Evolutionary conservation across 2,888 invertebrate species (phyloP).

Genomic region (Aporophyla nigra): DNA sequence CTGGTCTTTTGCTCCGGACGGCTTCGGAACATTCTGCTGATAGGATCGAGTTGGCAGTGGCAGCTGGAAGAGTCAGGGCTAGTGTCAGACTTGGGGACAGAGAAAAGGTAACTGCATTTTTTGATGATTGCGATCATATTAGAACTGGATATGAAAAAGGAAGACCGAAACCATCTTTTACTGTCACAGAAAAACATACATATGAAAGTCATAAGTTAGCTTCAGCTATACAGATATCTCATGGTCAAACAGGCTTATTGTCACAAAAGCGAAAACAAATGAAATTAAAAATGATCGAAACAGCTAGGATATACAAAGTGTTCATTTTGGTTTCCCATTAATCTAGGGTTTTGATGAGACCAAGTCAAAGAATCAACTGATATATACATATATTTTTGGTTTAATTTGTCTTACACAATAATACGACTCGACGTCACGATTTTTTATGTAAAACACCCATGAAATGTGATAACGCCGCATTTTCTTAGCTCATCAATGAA

Average conservation of each 20-base stretch:
- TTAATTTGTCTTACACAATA: no score
- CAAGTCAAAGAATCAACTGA: no score
- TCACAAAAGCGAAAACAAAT: not conserved
- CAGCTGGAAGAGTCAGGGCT: constrained; percentile 95
- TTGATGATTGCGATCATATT: not conserved
- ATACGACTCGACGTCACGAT: no score
- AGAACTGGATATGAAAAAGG: not conserved
- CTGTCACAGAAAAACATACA: not conserved
- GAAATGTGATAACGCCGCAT: no score
- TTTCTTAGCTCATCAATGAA: no score
- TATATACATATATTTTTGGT: no score
- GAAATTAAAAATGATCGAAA: not conserved
- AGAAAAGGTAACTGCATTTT: constrained; percentile 91
- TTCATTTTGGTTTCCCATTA: no score
- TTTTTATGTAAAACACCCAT: no score
- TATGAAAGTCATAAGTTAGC: not conserved
- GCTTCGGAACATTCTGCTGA: constrained; percentile 95
- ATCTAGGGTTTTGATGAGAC: no score
- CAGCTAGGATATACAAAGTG: not conserved
- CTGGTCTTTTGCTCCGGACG: constrained; percentile 95
- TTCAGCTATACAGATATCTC: not conserved
- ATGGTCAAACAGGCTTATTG: not conserved
- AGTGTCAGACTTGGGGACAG: constrained; percentile 96
- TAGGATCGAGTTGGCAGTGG: constrained; percentile 95
- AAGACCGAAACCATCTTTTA: not conserved